These are phyloP conservation scores for Thamnophis sirtalis DNA, from an alignment of 2,113 vertebrate species.

Conservation along the genomic window DNA sequence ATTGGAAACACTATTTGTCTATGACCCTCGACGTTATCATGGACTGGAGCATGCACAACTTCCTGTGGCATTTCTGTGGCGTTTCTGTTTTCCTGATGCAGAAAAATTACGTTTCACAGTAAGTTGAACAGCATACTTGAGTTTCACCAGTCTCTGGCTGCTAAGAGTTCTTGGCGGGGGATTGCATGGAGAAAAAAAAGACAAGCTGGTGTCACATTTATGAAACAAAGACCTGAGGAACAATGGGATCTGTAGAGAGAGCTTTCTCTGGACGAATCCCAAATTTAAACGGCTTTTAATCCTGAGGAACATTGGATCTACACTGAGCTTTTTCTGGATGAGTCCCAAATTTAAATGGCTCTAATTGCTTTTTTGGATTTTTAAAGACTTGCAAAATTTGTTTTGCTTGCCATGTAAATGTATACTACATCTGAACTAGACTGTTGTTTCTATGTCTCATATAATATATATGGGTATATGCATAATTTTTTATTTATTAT, in stretches of 20 bases:
- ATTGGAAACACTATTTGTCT: constrained; percentile 77
- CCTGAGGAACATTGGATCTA: not conserved
- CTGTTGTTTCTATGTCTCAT: no score
- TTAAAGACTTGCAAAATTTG: not conserved
- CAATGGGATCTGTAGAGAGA: not conserved
- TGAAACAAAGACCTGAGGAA: not conserved
- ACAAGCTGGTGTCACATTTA: not conserved
- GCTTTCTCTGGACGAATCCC: not conserved
- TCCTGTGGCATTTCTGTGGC: constrained; percentile 90
- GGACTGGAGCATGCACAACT: constrained; percentile 87
- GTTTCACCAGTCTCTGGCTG: accelerated
- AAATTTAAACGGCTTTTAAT: not conserved
- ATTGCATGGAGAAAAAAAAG: not conserved
- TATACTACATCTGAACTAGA: no score
- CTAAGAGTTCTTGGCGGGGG: accelerated
- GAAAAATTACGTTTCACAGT: constrained; percentile 89
- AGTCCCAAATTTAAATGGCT: not conserved
- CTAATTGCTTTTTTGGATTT: not conserved
- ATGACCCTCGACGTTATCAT: constrained; percentile 79
- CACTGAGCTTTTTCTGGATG: not conserved
- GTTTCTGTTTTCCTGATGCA: constrained; percentile 89
- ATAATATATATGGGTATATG: no score
- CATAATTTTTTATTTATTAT: no score
- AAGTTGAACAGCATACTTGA: constrained; percentile 62
- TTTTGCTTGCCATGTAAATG: no score